Base-by-base conservation (phyloP, 2,888 invertebrate genomes). In the Microctonus aethiopoides region DNA sequence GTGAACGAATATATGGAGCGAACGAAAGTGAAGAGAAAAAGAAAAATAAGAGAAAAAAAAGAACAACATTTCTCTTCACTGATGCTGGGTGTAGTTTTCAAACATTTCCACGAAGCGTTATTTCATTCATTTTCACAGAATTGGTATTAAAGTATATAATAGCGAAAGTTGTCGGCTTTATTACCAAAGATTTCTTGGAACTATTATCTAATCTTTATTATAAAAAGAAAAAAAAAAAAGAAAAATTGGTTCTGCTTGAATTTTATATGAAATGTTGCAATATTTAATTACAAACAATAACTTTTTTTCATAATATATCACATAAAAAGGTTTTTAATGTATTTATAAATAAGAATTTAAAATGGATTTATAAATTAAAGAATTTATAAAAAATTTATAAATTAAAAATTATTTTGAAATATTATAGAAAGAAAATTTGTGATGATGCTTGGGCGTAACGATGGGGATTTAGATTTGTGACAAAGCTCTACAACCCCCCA, bases 91-190 rank as follows among this genome's bases (percentile, higher is more conserved):
- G 46, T 24, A 41, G 39, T 41, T 62, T 52, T 34, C 26, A 68
- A 56, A 32, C 36, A 56, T 29, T 68, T 56, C 34, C 56, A 20
- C 39, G 52, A 62, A 56, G 62, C 52, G 68, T 41, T 57, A 20
- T 68, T 41, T 62, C 56, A 68, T 68, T 62, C n/a, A 56, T 62
- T 39, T 68, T 62, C 32, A 41, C 26, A 52, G 56, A 11, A 62
- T 68, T 62, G 54, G 62, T 68, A 54, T 62, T 54, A 62, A 62
- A 62, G 68, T 68, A 46, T 46, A 46, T 46, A 68, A 68, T 68
- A 62, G 68, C 56, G 20, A 62, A 68, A 68, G 68, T 68, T 68
- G 34, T 20, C 32, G 68, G 57, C 56, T 68, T 62, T 62, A 68
- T 62, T 68, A 54, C 56, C 39, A 20, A 36, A 62, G 41, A 62